A percentile compares a stretch with the other conserved stretches of the same genome.
Evolutionary conservation across 2,797 vertebrate species (phyloP).

Genomic region (Oryzias dopingdopingensis): DNA sequence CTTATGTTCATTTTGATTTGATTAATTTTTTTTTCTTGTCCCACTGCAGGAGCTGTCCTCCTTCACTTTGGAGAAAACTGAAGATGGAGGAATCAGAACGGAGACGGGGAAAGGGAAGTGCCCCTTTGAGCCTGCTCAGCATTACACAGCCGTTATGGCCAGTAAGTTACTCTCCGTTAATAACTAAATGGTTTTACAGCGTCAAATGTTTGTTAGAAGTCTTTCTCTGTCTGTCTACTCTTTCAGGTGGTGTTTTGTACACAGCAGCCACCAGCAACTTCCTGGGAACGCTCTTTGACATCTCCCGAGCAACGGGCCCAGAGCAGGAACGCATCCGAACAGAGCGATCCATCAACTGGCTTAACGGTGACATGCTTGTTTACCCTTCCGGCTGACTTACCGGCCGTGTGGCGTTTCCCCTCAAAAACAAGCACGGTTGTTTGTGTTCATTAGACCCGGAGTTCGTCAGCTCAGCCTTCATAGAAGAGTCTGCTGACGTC

Average conservation of each 20-base stretch:
- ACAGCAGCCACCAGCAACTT: slow-evolving; percentile 88
- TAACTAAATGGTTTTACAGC: background rate
- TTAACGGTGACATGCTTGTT: slow-evolving; percentile 79
- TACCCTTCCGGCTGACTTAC: background rate
- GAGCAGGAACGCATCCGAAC: slow-evolving; percentile 83
- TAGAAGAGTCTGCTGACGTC: slow-evolving; percentile 70
- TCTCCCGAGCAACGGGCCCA: slow-evolving; percentile 81
- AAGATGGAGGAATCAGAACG: slow-evolving; percentile 71
- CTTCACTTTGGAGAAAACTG: slow-evolving; percentile 76
- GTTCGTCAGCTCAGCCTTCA: slow-evolving; percentile 84
- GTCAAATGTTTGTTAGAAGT: background rate
- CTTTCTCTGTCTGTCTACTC: background rate
- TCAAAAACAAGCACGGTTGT: background rate
- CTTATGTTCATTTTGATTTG: background rate
- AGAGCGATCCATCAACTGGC: slow-evolving; percentile 84
- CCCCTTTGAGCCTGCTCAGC: slow-evolving; percentile 88
- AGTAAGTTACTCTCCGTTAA: slow-evolving; percentile 58
- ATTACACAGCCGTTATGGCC: slow-evolving; percentile 88
- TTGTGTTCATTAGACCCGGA: slow-evolving; percentile 76
- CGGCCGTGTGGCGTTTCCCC: background rate
- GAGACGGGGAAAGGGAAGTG: slow-evolving; percentile 88
- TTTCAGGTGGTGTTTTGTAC: slow-evolving; percentile 80
- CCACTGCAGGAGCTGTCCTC: slow-evolving; percentile 74
- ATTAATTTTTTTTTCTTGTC: slow-evolving; percentile 7
- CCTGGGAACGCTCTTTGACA: slow-evolving; percentile 85